phyloP scores from a whole-genome alignment of 1,140 invertebrate genomes.

The Helicoverpa zea region DNA sequence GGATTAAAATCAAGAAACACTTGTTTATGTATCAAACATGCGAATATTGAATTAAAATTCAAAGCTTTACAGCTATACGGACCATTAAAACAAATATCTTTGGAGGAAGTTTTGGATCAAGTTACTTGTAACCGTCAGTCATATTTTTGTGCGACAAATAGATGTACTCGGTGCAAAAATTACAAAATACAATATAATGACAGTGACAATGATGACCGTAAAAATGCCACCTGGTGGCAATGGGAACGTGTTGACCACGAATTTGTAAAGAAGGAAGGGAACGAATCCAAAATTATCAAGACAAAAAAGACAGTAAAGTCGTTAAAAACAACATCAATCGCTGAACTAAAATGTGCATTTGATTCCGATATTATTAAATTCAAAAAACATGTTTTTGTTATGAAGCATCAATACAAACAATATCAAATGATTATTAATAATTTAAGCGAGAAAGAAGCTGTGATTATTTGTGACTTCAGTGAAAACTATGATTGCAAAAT shows the following conservation, averaged over 20 bases:
- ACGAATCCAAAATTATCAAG: not conserved
- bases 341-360: not conserved
- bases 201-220: not conserved
- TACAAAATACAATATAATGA: conserved; percentile 2
- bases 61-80: not conserved
- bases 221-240: conserved; percentile 10
- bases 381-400: not conserved
- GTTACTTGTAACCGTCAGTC: not conserved
- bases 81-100: conserved; percentile 1
- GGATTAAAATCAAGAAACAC: too few relatives aligned
- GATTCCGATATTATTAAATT: not conserved
- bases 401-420: not conserved
- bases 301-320: conserved; percentile 2
- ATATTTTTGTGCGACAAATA: not conserved
- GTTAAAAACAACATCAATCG: not conserved
- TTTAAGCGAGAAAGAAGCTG: not conserved
- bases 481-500: conserved; percentile 3
- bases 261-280: too few relatives aligned
- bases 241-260: too few relatives aligned
- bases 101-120: too few relatives aligned
- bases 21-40: not conserved
- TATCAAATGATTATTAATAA: not conserved
- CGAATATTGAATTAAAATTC: not conserved
- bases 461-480: not conserved
- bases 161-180: conserved; percentile 7